Conservation (phyloP, 2,797 vertebrate species). For the Hapalemur alaotrensis region DNA sequence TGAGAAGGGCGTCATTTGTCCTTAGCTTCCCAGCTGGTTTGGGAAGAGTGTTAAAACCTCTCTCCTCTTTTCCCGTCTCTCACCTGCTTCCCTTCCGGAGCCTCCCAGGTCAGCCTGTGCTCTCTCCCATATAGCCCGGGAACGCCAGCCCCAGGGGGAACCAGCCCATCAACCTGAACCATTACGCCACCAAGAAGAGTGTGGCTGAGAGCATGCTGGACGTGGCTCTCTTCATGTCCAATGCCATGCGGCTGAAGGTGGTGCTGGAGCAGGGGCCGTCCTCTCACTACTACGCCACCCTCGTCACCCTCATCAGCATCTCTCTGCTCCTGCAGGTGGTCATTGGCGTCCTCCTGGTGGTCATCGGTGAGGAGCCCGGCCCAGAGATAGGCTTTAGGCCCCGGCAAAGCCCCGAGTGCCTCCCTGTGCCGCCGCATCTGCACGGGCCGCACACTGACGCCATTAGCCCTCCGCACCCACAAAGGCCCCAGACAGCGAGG, state of each 20-base stretch:
- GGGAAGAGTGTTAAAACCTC: not conserved
- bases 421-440: not conserved
- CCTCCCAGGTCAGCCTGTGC: not conserved
- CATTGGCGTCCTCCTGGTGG: constrained; percentile 91
- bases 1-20: not conserved
- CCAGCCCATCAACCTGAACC: constrained; percentile 90
- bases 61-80: not conserved
- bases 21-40: not conserved
- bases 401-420: not conserved
- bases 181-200: constrained; percentile 95
- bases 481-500: too few relatives aligned
- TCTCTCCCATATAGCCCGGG: constrained; percentile 52
- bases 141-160: constrained; percentile 70
- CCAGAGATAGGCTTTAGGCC: not conserved
- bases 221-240: constrained; percentile 94
- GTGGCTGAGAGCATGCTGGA: constrained; percentile 96
- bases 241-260: constrained; percentile 92
- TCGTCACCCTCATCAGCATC: constrained; percentile 92
- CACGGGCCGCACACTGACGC: not conserved
- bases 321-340: constrained; percentile 93
- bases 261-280: constrained; percentile 92
- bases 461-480: not conserved
- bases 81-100: not conserved
- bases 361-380: constrained; percentile 89
- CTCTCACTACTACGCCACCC: constrained; percentile 90